phyloP scores from a whole-genome alignment of 2,113 vertebrate genomes.

The Pelvicachromis taeniatus region DNA sequence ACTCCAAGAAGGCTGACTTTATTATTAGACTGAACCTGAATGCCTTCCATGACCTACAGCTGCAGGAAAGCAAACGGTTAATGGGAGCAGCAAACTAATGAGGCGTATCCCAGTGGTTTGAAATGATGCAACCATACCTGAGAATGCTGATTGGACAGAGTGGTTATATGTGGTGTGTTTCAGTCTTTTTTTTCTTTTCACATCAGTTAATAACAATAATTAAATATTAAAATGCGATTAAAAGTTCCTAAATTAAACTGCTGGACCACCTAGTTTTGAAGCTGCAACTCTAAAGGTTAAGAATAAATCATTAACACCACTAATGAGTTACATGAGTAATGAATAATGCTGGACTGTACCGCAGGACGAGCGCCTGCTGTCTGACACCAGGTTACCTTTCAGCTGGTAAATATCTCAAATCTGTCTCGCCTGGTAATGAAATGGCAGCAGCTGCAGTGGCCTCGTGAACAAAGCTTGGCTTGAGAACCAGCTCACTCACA shows the following conservation, averaged over 20 bases:
- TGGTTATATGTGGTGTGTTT: neutral
- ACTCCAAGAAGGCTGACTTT: neutral
- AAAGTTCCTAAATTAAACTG: neutral
- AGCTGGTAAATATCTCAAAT: neutral
- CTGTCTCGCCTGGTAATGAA: neutral
- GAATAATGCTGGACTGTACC: neutral
- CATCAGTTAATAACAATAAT: neutral
- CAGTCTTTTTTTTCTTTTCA: neutral
- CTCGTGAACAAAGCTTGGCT: neutral
- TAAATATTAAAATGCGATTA: neutral
- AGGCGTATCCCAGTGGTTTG: neutral
- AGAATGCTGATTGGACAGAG: neutral
- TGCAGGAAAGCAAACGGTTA: neutral
- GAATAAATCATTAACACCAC: neutral
- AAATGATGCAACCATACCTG: neutral
- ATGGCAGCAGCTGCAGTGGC: neutral
- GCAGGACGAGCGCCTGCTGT: neutral
- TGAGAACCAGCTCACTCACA: neutral
- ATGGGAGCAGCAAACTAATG: neutral
- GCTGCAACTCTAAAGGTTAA: neutral
- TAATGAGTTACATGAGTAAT: neutral
- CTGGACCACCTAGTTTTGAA: neutral
- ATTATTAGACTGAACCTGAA: neutral
- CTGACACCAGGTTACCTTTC: neutral
- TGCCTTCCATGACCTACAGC: neutral